These are phyloP conservation scores for Conopomorpha cramerella DNA, from an alignment of 1,140 invertebrate species.

Conservation along the genomic window DNA sequence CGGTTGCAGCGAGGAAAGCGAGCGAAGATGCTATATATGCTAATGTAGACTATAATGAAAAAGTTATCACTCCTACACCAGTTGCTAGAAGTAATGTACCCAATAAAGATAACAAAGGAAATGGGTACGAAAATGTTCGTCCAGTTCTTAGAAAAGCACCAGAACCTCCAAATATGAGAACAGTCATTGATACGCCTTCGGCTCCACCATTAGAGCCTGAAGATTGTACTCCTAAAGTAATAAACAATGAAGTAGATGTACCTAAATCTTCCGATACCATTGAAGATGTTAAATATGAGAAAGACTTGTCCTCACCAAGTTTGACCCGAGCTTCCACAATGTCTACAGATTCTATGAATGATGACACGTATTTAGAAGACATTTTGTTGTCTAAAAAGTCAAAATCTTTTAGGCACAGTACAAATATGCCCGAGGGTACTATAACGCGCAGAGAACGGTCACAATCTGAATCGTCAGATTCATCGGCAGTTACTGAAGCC, in stretches of 20 bases:
- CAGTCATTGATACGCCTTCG: slow-evolving; percentile 9
- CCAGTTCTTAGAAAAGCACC: slow-evolving; percentile 18
- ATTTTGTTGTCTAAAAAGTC: slow-evolving; percentile 46
- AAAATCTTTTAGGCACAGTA: slow-evolving; percentile 34
- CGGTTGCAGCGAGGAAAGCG: slow-evolving; percentile 4
- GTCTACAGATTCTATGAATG: slow-evolving; percentile 41
- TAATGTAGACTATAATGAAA: slow-evolving; percentile 25
- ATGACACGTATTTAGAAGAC: slow-evolving; percentile 49
- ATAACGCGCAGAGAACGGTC: slow-evolving; percentile 24
- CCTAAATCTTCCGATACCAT: no score
- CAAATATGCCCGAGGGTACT: slow-evolving; percentile 9
- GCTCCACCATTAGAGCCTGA: slow-evolving; percentile 7
- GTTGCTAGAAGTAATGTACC: slow-evolving; percentile 30
- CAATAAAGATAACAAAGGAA: slow-evolving; percentile 15
- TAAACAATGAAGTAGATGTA: no score
- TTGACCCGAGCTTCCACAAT: slow-evolving; percentile 32
- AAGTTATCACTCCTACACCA: slow-evolving; percentile 24
- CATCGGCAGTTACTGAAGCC: slow-evolving; percentile 30
- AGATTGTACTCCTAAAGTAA: slow-evolving; percentile 6
- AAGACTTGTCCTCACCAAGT: slow-evolving; percentile 10
- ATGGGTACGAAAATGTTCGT: slow-evolving; percentile 38
- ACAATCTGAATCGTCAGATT: slow-evolving; percentile 27
- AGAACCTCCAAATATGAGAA: slow-evolving; percentile 27
- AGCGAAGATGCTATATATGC: slow-evolving; percentile 33
- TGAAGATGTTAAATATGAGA: no score